These are phyloP conservation scores for Poecile atricapillus DNA, from an alignment of 2,113 vertebrate species.

Conservation along the genomic window DNA sequence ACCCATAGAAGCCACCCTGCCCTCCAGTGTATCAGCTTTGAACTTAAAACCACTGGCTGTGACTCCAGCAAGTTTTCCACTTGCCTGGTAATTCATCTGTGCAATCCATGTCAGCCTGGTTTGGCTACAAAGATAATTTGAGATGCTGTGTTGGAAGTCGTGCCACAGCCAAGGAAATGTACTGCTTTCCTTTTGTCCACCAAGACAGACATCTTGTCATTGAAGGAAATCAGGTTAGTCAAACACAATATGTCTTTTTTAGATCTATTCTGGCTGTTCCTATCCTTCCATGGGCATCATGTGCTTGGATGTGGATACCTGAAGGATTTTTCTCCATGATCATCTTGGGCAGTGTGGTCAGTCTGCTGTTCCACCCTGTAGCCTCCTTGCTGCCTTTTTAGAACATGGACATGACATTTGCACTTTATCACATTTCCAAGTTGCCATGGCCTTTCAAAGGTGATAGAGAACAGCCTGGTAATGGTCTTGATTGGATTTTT, in stretches of 20 bases:
- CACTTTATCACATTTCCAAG: not conserved
- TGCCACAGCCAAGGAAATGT: not conserved
- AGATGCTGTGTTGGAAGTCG: not conserved
- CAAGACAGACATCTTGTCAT: not conserved
- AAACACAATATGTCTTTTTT: not conserved
- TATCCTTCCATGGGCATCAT: not conserved
- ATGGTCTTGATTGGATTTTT: not conserved
- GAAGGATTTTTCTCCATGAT: not conserved
- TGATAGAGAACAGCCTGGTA: not conserved
- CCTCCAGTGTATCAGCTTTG: not conserved
- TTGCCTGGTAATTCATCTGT: not conserved
- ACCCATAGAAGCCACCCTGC: not conserved
- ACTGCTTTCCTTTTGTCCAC: not conserved
- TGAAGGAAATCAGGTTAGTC: not conserved
- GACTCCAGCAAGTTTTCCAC: not conserved
- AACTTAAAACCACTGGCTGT: not conserved
- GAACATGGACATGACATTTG: not conserved
- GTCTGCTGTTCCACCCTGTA: not conserved
- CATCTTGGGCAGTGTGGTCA: not conserved
- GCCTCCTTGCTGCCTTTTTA: not conserved
- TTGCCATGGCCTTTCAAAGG: not conserved
- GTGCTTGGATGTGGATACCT: not conserved
- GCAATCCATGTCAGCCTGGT: not conserved
- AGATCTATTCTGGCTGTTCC: not conserved
- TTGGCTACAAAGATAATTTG: not conserved